Base-by-base conservation (phyloP, 2,113 vertebrate species). In the Tamias sibiricus region DNA sequence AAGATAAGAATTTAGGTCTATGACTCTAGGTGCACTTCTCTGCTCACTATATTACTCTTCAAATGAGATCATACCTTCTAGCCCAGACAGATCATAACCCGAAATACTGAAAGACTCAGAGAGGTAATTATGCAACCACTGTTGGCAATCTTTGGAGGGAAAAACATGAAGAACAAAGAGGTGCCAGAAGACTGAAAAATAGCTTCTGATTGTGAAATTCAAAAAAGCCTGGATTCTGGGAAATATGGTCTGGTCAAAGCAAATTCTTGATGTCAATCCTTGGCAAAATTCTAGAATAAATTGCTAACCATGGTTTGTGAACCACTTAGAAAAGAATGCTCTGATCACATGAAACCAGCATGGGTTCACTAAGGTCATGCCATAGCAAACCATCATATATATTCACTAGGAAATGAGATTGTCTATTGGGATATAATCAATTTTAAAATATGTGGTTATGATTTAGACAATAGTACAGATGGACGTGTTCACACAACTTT, bases 231-330 rank as follows among this genome's bases (percentile, higher is more conserved):
- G 86, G 5, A 89, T 96, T 95, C 97, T 95, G 92, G 83, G 64
- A 96, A 97, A 30, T 59, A 40, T 8, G 28, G 40, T 80, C 91
- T 49, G 6, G 32, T 87, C 49, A 93, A 89, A 94, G 83, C n/a
- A 96, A 94, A 96, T 84, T 95, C 75, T 96, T 95, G 28, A 91
- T 96, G 59, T 96, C 92, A 66, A 87, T 83, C 57, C 26, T 93
- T 87, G 66, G 92, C 94, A 97, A 93, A 95, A 95, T 77, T 87
- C 54, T 87, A 82, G 57, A 93, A 71, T 81, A 87, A 91, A 90
- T 95, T 75, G 69, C 9, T 72, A 87, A 92, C 54, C 54, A 75
- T 64, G 79, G 57, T 37, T 97, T 91, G 20, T 97, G 87, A 96
- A 83, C 69, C 30, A 95, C 59, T 94, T 80, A 87, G 74, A 89